These are phyloP conservation scores for Agrochola macilenta DNA, from an alignment of 2,888 invertebrate species.

Conservation along the genomic window DNA sequence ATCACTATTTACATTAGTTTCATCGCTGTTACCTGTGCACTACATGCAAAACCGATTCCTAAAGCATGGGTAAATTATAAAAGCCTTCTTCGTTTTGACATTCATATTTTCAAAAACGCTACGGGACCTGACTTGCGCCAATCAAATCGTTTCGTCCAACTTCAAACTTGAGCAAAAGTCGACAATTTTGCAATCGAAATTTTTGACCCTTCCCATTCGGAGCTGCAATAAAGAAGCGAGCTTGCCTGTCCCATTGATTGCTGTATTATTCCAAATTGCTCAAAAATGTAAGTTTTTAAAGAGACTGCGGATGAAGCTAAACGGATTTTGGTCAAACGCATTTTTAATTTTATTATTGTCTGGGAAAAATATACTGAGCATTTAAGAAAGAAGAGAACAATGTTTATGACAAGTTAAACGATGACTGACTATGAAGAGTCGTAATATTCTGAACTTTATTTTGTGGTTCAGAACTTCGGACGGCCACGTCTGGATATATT, in stretches of 20 bases:
- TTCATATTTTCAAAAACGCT: conserved; percentile 17
- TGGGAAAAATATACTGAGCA: neutral
- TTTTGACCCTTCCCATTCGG: conserved; percentile 61
- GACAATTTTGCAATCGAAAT: conserved; percentile 65
- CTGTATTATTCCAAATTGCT: conserved; percentile 40
- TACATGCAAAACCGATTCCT: too few relatives aligned
- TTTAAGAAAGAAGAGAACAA: neutral
- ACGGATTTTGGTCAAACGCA: neutral
- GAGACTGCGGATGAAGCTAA: conserved; percentile 21
- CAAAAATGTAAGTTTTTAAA: conserved; percentile 42
- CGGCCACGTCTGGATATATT: too few relatives aligned
- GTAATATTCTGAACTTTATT: neutral
- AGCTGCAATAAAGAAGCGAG: conserved; percentile 50
- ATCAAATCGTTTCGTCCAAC: conserved; percentile 44
- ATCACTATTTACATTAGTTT: neutral
- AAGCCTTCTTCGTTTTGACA: too few relatives aligned
- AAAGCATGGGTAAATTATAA: neutral
- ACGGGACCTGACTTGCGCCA: neutral
- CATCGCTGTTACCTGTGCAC: neutral
- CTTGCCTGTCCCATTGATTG: conserved; percentile 47
- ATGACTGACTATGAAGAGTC: neutral
- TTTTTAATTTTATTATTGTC: conserved; percentile 31
- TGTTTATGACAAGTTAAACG: neutral
- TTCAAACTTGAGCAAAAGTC: conserved; percentile 62
- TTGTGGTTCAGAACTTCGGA: neutral